Evolutionary conservation across 2,113 vertebrate species (phyloP), one percentile per base, ranked within the genome.

Genomic region (Amphilophus citrinellus): DNA sequence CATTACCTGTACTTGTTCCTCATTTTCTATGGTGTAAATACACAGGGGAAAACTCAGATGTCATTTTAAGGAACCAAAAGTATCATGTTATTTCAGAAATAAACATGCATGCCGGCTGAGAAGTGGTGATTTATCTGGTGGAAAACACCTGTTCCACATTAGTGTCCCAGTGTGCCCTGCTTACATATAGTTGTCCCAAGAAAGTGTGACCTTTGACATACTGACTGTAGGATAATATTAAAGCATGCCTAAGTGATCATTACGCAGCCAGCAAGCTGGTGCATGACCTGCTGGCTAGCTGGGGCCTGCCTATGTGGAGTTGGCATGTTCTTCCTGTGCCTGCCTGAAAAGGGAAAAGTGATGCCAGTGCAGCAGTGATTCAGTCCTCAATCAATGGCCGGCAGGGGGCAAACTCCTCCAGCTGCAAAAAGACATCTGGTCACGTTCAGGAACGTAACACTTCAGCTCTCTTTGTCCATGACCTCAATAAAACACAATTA

Each of bases 41-140:
- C 65, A 30, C 42, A 71, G 65, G 65, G 65, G 65, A 22, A 71
- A 71, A 71, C 42, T 71, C 65, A 71, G 42, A 71, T 71, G 65
- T 30, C 9, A 27, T 71, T 71, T 71, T 71, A 50, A 24, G 65
- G 65, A 71, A 71, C 65, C 42, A 71, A 71, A 50, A 71, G 65
- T 24, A 50, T 50, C 42, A 50, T 30, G 42, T 71, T 27, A 71
- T 71, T 71, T 71, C 65, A 50, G 8, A 71, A 71, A 71, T 50
- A 71, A 71, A 71, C 18, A 5, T 44, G 15, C 42, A 71, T 50
- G 22, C 65, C 30, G 42, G 47, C 10, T 50, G 42, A 71, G 24
- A 30, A 10, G 22, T 71, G 65, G 15, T 50, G 24, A 71, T 58
- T n/a, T 58, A 58, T 58, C 56, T 71, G 5, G 65, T 42, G 65